Evolutionary conservation across 2,888 invertebrate genomes (phyloP), one percentile per base, ranked within the genome.

Genomic region (Papilio elwesi): DNA sequence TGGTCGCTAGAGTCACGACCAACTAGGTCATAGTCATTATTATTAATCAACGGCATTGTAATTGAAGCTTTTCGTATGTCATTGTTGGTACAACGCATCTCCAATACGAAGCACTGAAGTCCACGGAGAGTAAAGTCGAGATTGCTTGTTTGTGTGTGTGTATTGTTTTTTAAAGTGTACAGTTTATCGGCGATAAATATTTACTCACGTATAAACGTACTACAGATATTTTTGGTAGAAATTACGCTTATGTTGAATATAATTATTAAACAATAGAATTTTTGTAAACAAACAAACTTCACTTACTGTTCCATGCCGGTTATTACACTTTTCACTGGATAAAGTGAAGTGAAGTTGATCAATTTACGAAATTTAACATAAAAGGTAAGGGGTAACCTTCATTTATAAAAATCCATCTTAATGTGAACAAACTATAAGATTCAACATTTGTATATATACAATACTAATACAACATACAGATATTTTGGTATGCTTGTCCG

Each of bases 21-120:
- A 90, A 86, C 83, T 90, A 84, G 91, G 90, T 84, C 91, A 87
- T 81, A 87, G 86, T 87, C 83, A 87, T 91, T 90, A 89, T 82
- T 86, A 83, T 78, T 87, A 91, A 90, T 91, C 87, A 90, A 87
- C 84, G 81, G 81, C 80, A 83, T 88, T 86, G 87, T 89, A 86
- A 79, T 81, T 79, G 78, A 80, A 81, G 81, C 82, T 79, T 78
- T 77, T 75, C 77, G 62, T 38, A 59, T 16, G 52, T 36, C 43
- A 66, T 72, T 63, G 52, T 55, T 71, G 52, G 43, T 49, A 68
- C 26, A 36, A 38, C 51, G 48, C 43, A 47, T 65, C 49, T 71
- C 51, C 43, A 68, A 63, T 73, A 79, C 76, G 78, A 80, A n/a
- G 48, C 6, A 38, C 8, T 26, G 26, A 26, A 26, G 26, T 26